Evolutionary conservation across 2,113 vertebrate species (phyloP).

Genomic region (Pomatostomus ruficeps): DNA sequence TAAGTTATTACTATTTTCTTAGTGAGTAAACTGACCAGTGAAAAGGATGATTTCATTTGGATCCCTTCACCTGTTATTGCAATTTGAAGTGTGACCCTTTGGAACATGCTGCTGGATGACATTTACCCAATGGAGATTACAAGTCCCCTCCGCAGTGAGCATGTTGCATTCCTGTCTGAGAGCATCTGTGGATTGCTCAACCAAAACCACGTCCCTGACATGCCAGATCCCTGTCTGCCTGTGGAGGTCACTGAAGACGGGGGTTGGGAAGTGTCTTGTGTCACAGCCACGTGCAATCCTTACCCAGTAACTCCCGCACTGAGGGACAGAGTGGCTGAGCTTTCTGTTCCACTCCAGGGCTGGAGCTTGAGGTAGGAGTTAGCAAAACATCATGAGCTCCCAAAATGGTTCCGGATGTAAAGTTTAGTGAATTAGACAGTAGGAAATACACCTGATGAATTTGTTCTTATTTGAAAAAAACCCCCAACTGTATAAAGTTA

Average conservation of each 20-base stretch:
- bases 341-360: neutral
- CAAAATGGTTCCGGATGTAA: neutral
- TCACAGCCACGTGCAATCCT: rapidly evolving
- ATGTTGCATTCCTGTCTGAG: neutral
- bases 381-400: neutral
- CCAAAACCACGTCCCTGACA: neutral
- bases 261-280: neutral
- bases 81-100: neutral
- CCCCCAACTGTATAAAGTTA: neutral
- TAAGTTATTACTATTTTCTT: neutral
- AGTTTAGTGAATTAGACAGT: neutral
- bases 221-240: neutral
- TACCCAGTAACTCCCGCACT: neutral
- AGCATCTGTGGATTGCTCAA: neutral
- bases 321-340: neutral
- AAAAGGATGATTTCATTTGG: neutral
- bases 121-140: neutral
- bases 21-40: neutral
- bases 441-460: neutral
- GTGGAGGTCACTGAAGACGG: neutral
- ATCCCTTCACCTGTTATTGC: neutral
- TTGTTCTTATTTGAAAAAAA: neutral
- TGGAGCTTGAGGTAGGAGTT: neutral
- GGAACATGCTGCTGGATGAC: neutral
- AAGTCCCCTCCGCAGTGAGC: neutral